Conservation (phyloP, 1,140 invertebrate species). For the Listronotus oregonensis region DNA sequence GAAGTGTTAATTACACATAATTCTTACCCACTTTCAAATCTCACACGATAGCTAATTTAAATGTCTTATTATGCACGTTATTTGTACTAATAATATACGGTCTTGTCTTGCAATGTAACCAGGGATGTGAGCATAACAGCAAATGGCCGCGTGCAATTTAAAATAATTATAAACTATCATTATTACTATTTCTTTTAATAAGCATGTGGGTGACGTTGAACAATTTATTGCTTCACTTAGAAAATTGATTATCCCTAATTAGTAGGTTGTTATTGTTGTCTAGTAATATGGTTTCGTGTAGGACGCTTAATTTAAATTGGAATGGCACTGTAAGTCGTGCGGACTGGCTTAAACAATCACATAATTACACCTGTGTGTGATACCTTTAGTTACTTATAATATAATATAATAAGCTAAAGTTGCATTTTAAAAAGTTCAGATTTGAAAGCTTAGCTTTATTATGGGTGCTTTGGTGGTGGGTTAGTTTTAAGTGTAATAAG, state of each 20-base stretch:
- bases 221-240: constrained; percentile 10
- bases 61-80: constrained; percentile 12
- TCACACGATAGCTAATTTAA: constrained; percentile 11
- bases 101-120: no score
- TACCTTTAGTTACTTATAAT: no score
- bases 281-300: background rate
- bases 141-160: background rate
- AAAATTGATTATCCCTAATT: constrained; percentile 10
- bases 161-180: constrained; percentile 14
- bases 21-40: constrained; percentile 16
- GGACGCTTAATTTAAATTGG: constrained; percentile 11
- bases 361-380: no score
- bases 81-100: no score
- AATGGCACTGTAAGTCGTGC: background rate
- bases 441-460: no score
- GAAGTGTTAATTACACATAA: constrained; percentile 1
- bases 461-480: no score
- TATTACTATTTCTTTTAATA: constrained; percentile 8
- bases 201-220: constrained; percentile 8
- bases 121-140: no score
- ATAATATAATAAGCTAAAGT: no score
- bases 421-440: no score
- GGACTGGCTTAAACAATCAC: no score
- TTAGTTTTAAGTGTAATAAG: no score
- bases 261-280: constrained; percentile 6